Evolutionary conservation across 1,140 invertebrate species (phyloP).

Genomic region (Rhagoletis zephyria): DNA sequence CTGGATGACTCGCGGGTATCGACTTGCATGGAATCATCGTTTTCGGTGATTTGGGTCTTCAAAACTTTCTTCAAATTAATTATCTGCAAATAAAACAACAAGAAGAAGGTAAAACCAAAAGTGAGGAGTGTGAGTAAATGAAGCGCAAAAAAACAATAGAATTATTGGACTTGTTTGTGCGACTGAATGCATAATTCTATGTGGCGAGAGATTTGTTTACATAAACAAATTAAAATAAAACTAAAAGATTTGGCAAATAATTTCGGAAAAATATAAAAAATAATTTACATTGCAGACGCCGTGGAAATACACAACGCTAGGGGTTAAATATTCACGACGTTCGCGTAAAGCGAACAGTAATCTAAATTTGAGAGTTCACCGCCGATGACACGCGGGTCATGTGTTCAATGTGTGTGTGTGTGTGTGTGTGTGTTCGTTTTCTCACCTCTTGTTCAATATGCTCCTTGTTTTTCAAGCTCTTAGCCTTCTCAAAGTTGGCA

Average conservation of each 20-base stretch:
- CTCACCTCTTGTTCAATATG: conserved; percentile 88
- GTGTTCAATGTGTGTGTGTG: no score
- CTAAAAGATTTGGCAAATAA: background rate
- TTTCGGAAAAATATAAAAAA: no score
- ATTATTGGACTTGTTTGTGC: background rate
- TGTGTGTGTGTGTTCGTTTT: background rate
- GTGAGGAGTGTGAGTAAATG: background rate
- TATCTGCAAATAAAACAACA: conserved; percentile 76
- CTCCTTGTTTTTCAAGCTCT: conserved; percentile 85
- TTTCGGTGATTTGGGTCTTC: conserved; percentile 81
- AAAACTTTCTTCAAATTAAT: conserved; percentile 86
- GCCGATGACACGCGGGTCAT: no score
- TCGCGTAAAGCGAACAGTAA: no score
- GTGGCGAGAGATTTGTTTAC: background rate
- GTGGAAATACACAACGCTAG: no score
- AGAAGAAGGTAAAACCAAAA: conserved; percentile 19
- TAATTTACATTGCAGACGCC: no score
- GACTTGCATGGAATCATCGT: conserved; percentile 78
- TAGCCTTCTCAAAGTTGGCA: conserved; percentile 89
- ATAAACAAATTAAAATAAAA: background rate
- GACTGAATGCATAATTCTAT: conserved; percentile 23
- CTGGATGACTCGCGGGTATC: conserved; percentile 74
- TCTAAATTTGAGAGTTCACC: no score
- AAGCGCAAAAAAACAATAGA: background rate
- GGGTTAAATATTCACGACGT: no score